Base-by-base conservation (phyloP, 2,113 vertebrate species). In the Tetraodon nigroviridis region DNA sequence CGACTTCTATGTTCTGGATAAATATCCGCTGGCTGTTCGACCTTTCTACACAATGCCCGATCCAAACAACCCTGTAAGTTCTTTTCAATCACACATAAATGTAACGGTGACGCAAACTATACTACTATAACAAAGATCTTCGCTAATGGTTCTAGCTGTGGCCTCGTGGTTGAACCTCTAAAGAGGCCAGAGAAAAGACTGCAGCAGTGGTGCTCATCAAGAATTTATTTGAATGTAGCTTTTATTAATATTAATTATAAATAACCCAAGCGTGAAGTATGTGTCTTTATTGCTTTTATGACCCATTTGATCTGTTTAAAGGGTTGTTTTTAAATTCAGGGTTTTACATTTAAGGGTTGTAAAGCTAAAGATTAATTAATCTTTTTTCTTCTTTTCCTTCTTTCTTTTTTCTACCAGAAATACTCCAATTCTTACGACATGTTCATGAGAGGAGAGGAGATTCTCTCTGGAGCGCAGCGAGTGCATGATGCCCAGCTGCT, bases 11-110 rank as follows among this genome's bases (percentile, higher is more conserved):
- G 93, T 99, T 78, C 93, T 99, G 88, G 97, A 99, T 81, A 99
- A 99, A 78, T 99, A 99, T 22, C 97, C 97, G 1, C 90, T 99
- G 89, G 93, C 94, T 72, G 96, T 99, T 72, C 90, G 97, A 82
- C 97, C 97, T 41, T 99, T 99, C 89, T 99, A 99, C 89, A 99
- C 97, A 13, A 99, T 99, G 97, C 97, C 97, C 47, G 97, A 99
- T 71, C 95, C 95, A 69, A 89, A 60, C 80, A 88, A 96, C 77
- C 87, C 89, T 21, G 97, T 98, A 84, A 95, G 95, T 85, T 24
- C n/a, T 1, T 14, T 32, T 29, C 70, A 51, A 2, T 56, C 32
- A 51, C 58, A 37, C 41, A 45, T 46, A 37, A 16, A 17, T n/a
- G 32, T 11, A 40, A 37, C 32, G 5, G 24, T 27, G 24, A 27